Percentiles rank a stretch among this genome's conserved stretches.
These are phyloP conservation scores for Siniperca chuatsi DNA, from an alignment of 2,113 vertebrate species.

Conservation along the genomic window DNA sequence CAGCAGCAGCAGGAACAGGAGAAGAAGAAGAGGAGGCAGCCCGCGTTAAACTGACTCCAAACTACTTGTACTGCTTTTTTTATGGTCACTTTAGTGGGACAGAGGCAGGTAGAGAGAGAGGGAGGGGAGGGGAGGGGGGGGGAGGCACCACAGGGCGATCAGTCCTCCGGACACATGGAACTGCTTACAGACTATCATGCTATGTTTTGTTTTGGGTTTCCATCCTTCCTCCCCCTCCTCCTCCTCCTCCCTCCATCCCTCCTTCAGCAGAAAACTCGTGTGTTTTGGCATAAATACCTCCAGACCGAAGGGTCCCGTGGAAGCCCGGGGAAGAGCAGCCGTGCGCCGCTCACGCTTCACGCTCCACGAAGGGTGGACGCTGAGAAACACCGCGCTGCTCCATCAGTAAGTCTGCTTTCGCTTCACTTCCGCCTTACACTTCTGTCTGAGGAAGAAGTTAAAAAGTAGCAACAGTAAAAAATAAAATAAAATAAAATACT, in stretches of 20 bases:
- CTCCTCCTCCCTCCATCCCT: background rate
- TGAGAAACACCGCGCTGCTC: background rate
- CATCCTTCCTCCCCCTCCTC: constrained; percentile 28
- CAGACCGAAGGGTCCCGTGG: constrained; percentile 34
- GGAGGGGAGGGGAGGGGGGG: constrained; percentile 79
- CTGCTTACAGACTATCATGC: constrained; percentile 98
- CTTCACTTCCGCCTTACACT: background rate
- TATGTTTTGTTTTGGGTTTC: constrained; percentile 90
- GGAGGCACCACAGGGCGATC: constrained; percentile 90
- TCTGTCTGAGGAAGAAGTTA: background rate
- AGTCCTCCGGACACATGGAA: constrained; percentile 98
- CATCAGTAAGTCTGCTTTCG: constrained; percentile 41
- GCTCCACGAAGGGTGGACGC: constrained; percentile 1
- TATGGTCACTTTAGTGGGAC: constrained; percentile 77
- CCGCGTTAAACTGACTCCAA: constrained; percentile 40
- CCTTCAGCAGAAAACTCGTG: constrained; percentile 7
- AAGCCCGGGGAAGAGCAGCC: constrained; percentile 6
- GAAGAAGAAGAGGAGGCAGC: constrained; percentile 20
- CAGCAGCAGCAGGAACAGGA: background rate
- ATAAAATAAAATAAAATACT: background rate
- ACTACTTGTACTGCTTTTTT: constrained; percentile 55
- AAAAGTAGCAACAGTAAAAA: background rate
- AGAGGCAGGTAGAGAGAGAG: constrained; percentile 90
- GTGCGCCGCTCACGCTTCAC: background rate
- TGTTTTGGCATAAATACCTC: constrained; percentile 74